These are phyloP conservation scores for Halictus quadricinctus DNA, from an alignment of 2,888 invertebrate genomes.

Conservation along the genomic window DNA sequence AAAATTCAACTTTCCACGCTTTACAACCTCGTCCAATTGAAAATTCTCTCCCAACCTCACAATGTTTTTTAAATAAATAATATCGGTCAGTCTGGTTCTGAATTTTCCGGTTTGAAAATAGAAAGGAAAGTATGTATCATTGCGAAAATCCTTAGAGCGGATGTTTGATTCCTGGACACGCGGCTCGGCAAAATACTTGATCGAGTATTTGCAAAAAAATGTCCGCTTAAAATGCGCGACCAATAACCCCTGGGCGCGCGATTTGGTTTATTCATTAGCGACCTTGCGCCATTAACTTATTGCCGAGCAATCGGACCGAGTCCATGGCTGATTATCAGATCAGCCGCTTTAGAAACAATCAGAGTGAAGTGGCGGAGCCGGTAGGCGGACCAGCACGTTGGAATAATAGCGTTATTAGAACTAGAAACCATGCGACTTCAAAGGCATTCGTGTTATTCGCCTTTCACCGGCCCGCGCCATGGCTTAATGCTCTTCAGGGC, in stretches of 20 bases:
- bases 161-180: neutral
- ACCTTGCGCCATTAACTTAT: constrained; percentile 34
- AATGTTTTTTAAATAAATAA: neutral
- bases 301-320: constrained; percentile 3
- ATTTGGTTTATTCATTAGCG: constrained; percentile 22
- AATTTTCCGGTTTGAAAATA: neutral
- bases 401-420: constrained; percentile 66
- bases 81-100: neutral
- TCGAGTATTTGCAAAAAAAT: neutral
- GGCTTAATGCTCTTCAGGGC: constrained; percentile 59
- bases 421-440: constrained; percentile 63
- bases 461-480: constrained; percentile 60
- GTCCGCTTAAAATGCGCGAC: constrained; percentile 2
- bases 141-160: neutral
- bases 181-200: neutral
- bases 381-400: constrained; percentile 51
- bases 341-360: neutral
- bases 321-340: neutral
- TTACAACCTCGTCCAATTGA: neutral
- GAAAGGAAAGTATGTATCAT: neutral
- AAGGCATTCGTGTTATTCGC: constrained; percentile 64
- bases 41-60: neutral
- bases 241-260: constrained; percentile 4
- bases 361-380: constrained; percentile 26
- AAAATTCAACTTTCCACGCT: neutral